Conservation (phyloP, 2,113 vertebrate genomes). For the pig (Sus scrofa) region T2T-Sscrofa CM000812.6:133498501-133499000, state of each 20-base stretch:
- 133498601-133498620: slow-evolving; percentile 70
- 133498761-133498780: slow-evolving; percentile 81
- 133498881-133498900: background rate
- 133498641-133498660: slow-evolving; percentile 63
- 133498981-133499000: background rate
- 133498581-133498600: slow-evolving; percentile 41
- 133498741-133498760: slow-evolving; percentile 68
- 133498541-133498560: background rate
- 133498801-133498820: slow-evolving; percentile 78
- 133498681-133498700: slow-evolving; percentile 30
- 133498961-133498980: background rate
- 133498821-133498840: slow-evolving; percentile 55
- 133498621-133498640: slow-evolving; percentile 69
- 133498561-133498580: slow-evolving; percentile 62
- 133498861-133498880: slow-evolving; percentile 33
- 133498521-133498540: background rate
- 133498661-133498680: slow-evolving; percentile 56
- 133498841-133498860: background rate
- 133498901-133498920: slow-evolving; percentile 31
- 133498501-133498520: background rate
- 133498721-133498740: slow-evolving; percentile 74
- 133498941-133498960: slow-evolving; percentile 1
- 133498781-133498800: slow-evolving; percentile 68
- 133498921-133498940: slow-evolving; percentile 35
- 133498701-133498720: slow-evolving; percentile 59